A percentile compares a stretch with the other conserved stretches of the same genome.
Conservation (phyloP, 2,113 vertebrate species). For the Fregata magnificens region DNA sequence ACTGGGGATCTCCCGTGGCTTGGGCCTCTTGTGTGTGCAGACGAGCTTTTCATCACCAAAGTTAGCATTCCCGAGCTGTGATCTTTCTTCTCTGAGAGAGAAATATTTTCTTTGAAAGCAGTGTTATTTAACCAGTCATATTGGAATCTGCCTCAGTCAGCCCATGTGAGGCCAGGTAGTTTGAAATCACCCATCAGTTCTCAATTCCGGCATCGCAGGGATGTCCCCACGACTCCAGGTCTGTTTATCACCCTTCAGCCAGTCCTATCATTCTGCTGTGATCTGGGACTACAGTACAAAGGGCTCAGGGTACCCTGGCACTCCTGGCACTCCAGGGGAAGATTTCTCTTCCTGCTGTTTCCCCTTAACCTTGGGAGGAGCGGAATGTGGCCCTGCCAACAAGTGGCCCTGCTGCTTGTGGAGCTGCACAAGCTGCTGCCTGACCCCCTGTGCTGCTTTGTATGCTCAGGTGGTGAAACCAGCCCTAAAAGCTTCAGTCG, state of each 20-base stretch:
- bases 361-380: neutral
- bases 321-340: neutral
- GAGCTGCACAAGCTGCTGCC: neutral
- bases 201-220: neutral
- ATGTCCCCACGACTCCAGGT: too few relatives aligned
- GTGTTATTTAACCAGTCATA: neutral
- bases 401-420: accelerated
- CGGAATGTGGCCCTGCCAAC: neutral
- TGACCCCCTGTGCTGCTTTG: neutral
- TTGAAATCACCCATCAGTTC: neutral
- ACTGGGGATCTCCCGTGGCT: neutral
- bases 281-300: neutral
- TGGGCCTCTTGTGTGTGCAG: neutral
- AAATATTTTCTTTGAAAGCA: neutral
- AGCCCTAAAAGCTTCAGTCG: neutral
- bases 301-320: neutral
- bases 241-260: neutral
- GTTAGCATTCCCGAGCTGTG: neutral
- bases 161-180: neutral
- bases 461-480: neutral
- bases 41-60: neutral
- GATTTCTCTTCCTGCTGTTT: neutral
- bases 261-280: neutral
- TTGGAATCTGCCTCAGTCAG: neutral
- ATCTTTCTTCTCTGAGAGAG: neutral